Evolutionary conservation across 2,888 invertebrate genomes (phyloP), one percentile per base, ranked within the genome.

Genomic region (Ariolimax columbianus): DNA sequence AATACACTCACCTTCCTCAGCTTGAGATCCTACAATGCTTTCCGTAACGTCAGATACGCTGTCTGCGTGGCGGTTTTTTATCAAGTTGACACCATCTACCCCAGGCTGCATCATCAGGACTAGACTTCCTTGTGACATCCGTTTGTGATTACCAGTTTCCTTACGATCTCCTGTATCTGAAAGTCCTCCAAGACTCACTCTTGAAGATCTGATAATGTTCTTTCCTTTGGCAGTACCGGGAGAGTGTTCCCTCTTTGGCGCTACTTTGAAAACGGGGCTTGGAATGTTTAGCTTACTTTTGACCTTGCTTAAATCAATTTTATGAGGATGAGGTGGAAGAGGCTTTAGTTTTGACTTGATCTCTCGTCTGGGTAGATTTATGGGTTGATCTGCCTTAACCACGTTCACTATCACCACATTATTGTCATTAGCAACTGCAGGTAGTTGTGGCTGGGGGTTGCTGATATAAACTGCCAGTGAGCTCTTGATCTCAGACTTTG

Each of bases 401-500:
- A 51, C 51, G 36, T 73, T 80, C 63, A 47, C 72, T 14, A 17
- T 55, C 3, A 55, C 47, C 6, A 47, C 1, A 70, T 66, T 84
- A 33, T 59, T 55, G 26, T 68, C 47, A 17, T 38, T 33, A 3
- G 38, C 14, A 7, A 30, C 19, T 6, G 33, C 14, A 3, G 33
- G 80, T 38, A 30, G 55, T 19, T 59, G 84, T 23, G 90, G 89
- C 14, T 90, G 89, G 6, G 91, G 89, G 26, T 88, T 84, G 70
- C 86, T 85, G 26, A 90, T 86, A 55, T 91, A 89, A 30, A 88
- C 88, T 40, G 91, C 90, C 33, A 97, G 96, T 94, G 97, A 97
- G 77, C 98, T 97, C 94, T 98, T 98, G 59, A 98, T 96, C 93
- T 98, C 97, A 94, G 97, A 97, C 85, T 94, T 94, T 89, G 96